These are phyloP conservation scores for Oxyruncus cristatus DNA, from an alignment of 2,113 vertebrate species.

Conservation along the genomic window DNA sequence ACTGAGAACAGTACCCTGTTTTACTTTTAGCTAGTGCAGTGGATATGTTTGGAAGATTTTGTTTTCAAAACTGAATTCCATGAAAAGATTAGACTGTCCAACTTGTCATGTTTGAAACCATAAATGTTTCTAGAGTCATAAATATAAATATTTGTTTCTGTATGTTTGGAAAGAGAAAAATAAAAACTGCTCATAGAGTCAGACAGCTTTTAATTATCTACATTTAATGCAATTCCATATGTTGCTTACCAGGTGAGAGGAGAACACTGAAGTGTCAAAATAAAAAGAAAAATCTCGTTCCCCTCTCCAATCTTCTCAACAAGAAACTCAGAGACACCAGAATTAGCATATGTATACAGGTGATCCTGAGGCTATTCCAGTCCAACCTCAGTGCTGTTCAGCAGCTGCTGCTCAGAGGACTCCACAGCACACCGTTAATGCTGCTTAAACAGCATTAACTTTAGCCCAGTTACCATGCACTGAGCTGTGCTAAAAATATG, in stretches of 20 bases:
- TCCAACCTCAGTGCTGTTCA: background rate
- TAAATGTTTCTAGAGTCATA: background rate
- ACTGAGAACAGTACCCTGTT: background rate
- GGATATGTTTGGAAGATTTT: background rate
- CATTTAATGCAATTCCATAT: background rate
- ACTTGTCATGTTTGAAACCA: background rate
- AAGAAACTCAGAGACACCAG: background rate
- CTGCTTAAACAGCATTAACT: slow-evolving; percentile 1
- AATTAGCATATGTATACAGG: background rate
- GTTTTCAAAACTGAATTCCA: background rate
- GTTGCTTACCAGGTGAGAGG: background rate
- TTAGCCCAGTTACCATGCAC: background rate
- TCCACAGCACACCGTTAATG: background rate
- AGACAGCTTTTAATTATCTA: background rate
- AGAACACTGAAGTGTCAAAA: background rate
- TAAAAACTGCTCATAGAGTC: background rate
- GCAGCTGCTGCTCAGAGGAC: background rate
- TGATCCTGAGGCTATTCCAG: background rate
- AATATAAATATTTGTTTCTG: background rate
- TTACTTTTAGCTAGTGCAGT: background rate
- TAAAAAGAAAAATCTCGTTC: background rate
- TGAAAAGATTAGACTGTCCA: background rate
- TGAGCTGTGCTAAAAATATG: background rate
- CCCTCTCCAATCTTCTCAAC: background rate
- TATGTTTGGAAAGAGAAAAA: background rate